A percentile compares a stretch with the other conserved stretches of the same genome.
These are phyloP conservation scores for Campylomormyrus numenius DNA, from an alignment of 2,113 vertebrate species.

Conservation along the genomic window DNA sequence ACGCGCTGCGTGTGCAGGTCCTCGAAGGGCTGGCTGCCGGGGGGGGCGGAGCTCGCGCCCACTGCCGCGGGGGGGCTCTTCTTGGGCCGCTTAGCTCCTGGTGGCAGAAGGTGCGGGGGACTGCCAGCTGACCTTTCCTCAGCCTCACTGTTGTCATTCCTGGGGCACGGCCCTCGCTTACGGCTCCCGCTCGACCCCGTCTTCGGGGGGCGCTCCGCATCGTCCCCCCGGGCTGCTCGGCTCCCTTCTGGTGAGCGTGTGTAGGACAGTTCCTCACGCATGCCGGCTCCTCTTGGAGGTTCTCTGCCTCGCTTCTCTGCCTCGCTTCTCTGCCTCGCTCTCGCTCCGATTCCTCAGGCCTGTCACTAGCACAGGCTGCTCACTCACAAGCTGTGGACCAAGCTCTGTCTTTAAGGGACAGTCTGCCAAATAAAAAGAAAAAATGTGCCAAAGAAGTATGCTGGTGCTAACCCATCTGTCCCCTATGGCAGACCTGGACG, in stretches of 20 bases:
- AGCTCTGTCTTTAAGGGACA: not conserved
- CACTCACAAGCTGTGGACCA: not conserved
- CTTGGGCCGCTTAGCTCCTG: conserved; percentile 51
- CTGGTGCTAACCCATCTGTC: not conserved
- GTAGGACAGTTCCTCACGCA: conserved; percentile 73
- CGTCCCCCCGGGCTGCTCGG: conserved; percentile 68
- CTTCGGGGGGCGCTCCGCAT: conserved; percentile 60
- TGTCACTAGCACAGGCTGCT: not conserved
- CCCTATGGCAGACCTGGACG: not conserved
- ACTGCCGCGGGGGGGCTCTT: conserved; percentile 42
- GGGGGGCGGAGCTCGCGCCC: not conserved
- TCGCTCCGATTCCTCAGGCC: not conserved
- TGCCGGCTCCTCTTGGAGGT: conserved; percentile 37
- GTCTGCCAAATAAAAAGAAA: not conserved
- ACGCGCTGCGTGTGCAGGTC: conserved; percentile 72
- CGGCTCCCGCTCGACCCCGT: conserved; percentile 48
- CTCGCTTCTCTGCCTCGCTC: not conserved
- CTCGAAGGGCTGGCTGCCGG: conserved; percentile 53
- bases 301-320: conserved; percentile 8
- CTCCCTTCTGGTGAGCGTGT: conserved; percentile 71
- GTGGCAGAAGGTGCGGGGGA: conserved; percentile 44
- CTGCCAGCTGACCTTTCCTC: conserved; percentile 46
- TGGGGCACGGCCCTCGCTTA: conserved; percentile 63
- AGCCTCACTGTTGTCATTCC: conserved; percentile 45
- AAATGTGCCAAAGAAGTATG: not conserved